These are phyloP conservation scores for Choristoneura rosaceana DNA, from an alignment of 2,888 invertebrate genomes.

Conservation along the genomic window DNA sequence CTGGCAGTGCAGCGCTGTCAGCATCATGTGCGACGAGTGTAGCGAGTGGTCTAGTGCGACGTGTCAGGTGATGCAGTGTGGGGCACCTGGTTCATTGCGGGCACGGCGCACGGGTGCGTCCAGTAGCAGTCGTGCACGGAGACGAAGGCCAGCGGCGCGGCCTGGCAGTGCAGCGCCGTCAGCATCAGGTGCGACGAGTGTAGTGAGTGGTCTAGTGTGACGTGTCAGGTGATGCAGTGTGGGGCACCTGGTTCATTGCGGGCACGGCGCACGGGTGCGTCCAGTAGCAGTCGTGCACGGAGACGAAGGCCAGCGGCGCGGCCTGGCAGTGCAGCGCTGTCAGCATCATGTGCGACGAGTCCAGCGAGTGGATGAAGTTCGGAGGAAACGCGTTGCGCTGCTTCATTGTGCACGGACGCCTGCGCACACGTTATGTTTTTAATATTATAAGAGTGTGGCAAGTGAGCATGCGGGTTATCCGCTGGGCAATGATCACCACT, in stretches of 20 bases:
- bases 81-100: slow-evolving; percentile 93
- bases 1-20: slow-evolving; percentile 96
- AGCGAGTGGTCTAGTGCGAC: no score
- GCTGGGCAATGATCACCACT: no score
- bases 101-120: slow-evolving; percentile 97
- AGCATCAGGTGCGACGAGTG: slow-evolving; percentile 99
- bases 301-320: slow-evolving; percentile 94
- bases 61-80: no score
- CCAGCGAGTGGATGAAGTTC: slow-evolving; percentile 99
- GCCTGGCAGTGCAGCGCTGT: slow-evolving; percentile 96
- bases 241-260: slow-evolving; percentile 92
- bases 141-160: slow-evolving; percentile 94
- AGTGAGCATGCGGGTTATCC: no score
- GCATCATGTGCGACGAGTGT: slow-evolving; percentile 99
- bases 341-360: slow-evolving; percentile 99
- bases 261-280: slow-evolving; percentile 96
- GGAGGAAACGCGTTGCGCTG: slow-evolving; percentile 99
- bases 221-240: no score
- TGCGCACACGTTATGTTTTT: slow-evolving; percentile 54
- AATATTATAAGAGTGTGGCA: not conserved
- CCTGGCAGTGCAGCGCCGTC: slow-evolving; percentile 95
- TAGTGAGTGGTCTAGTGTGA: no score
- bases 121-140: slow-evolving; percentile 99
- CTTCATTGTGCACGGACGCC: slow-evolving; percentile 93
- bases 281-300: slow-evolving; percentile 99